Percentiles rank a stretch among this genome's conserved stretches.
These are phyloP conservation scores for Hippocampus kuda DNA, from an alignment of 2,797 vertebrate species.

Conservation along the genomic window DNA sequence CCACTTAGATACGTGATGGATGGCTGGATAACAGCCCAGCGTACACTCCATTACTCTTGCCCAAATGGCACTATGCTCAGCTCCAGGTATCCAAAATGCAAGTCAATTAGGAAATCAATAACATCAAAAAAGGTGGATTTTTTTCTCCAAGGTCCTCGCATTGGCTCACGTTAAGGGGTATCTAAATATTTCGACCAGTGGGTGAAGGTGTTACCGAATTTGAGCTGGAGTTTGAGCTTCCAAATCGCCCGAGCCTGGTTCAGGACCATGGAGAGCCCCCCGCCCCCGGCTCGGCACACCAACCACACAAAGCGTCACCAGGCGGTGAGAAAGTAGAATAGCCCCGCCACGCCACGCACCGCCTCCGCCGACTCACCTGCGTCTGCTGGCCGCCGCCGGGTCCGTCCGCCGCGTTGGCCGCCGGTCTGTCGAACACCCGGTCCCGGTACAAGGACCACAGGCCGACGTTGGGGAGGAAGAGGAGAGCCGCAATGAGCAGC, in stretches of 20 bases:
- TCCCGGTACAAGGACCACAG: conserved; percentile 87
- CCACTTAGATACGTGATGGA: too few relatives aligned
- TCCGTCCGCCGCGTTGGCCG: conserved; percentile 52
- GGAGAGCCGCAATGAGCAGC: conserved; percentile 77
- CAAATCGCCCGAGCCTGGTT: background rate
- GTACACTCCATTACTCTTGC: background rate
- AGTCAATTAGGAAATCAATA: background rate
- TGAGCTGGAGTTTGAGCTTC: background rate
- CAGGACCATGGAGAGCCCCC: conserved; percentile 1
- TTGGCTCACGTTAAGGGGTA: background rate
- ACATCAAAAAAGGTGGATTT: background rate
- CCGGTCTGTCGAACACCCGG: conserved; percentile 72
- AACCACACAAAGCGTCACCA: background rate
- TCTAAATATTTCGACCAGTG: background rate
- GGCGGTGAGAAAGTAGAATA: background rate
- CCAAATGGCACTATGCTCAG: background rate
- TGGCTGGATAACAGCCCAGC: too few relatives aligned
- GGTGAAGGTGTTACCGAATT: background rate
- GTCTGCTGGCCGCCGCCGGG: conserved; percentile 32
- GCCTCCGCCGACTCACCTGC: conserved; percentile 40
- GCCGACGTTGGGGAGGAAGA: conserved; percentile 87
- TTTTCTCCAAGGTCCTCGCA: background rate
- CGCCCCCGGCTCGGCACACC: background rate
- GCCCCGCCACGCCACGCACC: background rate
- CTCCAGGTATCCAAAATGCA: background rate